Base-by-base conservation (phyloP, 2,113 vertebrate species). In the Colossoma macropomum region DNA sequence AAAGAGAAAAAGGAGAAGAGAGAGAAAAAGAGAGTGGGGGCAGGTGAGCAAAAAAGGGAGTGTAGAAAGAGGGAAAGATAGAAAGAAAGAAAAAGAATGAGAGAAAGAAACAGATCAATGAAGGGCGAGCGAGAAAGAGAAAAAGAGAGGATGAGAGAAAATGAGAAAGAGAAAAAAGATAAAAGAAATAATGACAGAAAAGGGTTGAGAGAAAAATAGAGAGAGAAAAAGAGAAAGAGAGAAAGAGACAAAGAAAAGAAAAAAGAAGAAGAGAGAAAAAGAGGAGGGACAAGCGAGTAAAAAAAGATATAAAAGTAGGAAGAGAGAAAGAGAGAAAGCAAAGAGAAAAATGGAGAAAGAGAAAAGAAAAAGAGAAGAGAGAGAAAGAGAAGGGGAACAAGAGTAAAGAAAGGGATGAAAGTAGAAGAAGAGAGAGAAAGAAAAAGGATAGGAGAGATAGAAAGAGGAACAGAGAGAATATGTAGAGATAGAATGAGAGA, bases 1-100 rank as follows among this genome's bases (percentile, higher is more conserved):
- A 38, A 0, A 25, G 0, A 38, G 23, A 15, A 21, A 17, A 74
- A 10, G 50, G 48, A 48, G 15, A n/a, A 72, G 38, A 5, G 10
- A 12, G 21, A n/a, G 12, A 23, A 6, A 41, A 17, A 70, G 5
- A 15, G 1, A 7, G n/a, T n/a, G n/a, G n/a, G n/a, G n/a, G n/a
- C n/a, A 10, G 12, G 13, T 6, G 48, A 10, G 48, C 11, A 34
- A 73, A 27, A 71, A 5, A 30, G 23, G 21, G 23, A 32, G 28
- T 1, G 21, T 17, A n/a, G 7, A 25, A 0, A 1, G 8, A 23
- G 5, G 12, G 7, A 17, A 1, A 5, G 4, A 13, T 1, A 0
- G 1, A 13, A 38, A 27, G 19, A 0, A 23, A n/a, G 17, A 69
- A 17, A 45, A 11, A 45, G 11, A 45, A 16, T 11, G 38, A 25